Percentiles rank a stretch among this genome's conserved stretches.
phyloP scores from a whole-genome alignment of 1,140 invertebrate species.

The Pseudachorutes palmiensis region DNA sequence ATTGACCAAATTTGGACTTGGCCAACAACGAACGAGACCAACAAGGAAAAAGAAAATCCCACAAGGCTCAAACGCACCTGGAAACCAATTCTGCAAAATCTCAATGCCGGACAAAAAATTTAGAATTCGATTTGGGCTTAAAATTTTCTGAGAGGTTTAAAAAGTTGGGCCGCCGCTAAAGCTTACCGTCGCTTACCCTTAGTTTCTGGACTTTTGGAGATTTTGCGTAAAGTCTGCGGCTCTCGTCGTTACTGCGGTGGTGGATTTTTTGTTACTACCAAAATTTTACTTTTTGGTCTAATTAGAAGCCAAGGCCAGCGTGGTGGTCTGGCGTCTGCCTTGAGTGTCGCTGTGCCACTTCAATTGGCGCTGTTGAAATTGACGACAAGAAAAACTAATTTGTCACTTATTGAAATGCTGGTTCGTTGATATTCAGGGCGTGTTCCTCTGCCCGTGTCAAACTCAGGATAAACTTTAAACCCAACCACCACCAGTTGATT shows the following conservation, averaged over 20 bases:
- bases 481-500: conserved; percentile 8
- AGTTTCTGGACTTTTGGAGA: too few species aligned
- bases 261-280: background rate
- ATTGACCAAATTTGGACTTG: conserved; percentile 21
- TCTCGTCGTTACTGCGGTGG: too few species aligned
- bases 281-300: background rate
- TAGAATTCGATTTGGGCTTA: too few species aligned
- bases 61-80: too few species aligned
- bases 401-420: background rate
- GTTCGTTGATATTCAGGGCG: background rate
- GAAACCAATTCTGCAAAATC: too few species aligned
- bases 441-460: background rate
- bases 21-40: background rate
- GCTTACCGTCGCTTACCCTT: too few species aligned
- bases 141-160: too few species aligned
- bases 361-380: background rate
- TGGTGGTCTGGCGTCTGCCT: background rate
- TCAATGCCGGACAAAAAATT: too few species aligned
- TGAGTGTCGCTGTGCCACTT: background rate
- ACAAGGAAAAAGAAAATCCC: background rate
- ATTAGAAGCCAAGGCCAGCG: background rate
- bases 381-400: background rate
- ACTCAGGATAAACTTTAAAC: conserved; percentile 7
- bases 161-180: too few species aligned
- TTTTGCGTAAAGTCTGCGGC: too few species aligned